Evolutionary conservation across 2,888 invertebrate genomes (phyloP), one percentile per base, ranked within the genome.

Genomic region (Andrena praecox): DNA sequence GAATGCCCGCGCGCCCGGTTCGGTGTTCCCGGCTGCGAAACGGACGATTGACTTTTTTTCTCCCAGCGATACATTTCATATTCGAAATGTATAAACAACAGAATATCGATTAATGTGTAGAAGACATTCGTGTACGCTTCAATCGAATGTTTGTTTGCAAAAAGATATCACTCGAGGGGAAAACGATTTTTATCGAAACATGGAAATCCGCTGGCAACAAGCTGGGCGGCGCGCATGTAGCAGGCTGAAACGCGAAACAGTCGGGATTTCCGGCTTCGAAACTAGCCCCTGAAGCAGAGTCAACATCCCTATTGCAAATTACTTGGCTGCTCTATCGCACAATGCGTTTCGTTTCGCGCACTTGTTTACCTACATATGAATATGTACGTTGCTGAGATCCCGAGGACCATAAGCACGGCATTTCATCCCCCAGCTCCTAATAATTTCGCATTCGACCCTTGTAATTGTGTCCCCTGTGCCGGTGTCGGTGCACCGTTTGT

Each of bases 321-420:
- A 75, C 70, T 70, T 62, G 33, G 50, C 48, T 54, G 70, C 52
- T 75, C 52, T 60, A 74, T 80, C 74, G 33, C 52, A 56, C 31
- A 27, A 64, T 66, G 54, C 64, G 54, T 80, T 70, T 67, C 69
- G 63, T 81, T 69, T 69, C 69, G 27, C 54, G 29, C 42, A 69
- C n/a, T 62, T 79, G 62, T 81, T 81, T 81, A 63, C 80, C 63
- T 68, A 59, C 80, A n/a, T 79, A 80, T 72, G 79, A 80, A 80
- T 81, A 68, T 79, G 80, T 79, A 59, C 80, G 59, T 50, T 35
- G 79, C 50, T 27, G 63, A 20, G 33, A 72, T 20, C n/a, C 48
- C 27, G 29, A 31, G 10, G 31, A 8, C 6, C 6, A 5, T 10
- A 33, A 42, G 62, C 16, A n/a, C 5, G 50, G 24, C 64, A 42